Conservation (phyloP, 2,113 vertebrate genomes). For the Mixornis gularis region DNA sequence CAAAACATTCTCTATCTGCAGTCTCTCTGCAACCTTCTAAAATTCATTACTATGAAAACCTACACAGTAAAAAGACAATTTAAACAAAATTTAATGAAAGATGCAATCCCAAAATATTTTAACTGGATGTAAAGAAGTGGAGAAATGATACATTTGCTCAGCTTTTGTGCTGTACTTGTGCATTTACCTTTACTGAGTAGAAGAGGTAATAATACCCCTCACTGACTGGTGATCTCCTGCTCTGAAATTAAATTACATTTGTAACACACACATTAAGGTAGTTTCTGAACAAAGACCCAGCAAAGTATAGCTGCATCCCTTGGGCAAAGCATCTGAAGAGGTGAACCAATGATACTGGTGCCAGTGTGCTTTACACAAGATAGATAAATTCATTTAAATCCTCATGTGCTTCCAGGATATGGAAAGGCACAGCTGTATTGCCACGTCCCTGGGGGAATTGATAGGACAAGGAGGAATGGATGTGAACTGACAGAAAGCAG, state of each 20-base stretch:
- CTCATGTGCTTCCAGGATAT: background rate
- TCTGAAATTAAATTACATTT: background rate
- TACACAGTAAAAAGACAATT: background rate
- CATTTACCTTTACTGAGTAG: background rate
- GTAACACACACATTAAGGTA: background rate
- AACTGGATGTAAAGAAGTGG: background rate
- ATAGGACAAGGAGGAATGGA: background rate
- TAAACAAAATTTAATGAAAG: background rate
- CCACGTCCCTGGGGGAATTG: background rate
- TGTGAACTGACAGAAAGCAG: background rate
- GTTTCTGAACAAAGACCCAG: background rate
- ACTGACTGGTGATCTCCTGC: background rate
- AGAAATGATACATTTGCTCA: background rate
- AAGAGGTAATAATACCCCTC: background rate
- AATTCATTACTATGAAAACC: background rate
- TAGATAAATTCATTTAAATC: background rate
- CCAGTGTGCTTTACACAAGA: accelerated
- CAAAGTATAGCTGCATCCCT: background rate
- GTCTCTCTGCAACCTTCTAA: background rate
- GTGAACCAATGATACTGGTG: background rate
- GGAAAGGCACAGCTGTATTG: background rate
- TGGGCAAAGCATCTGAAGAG: background rate
- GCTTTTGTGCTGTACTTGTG: background rate
- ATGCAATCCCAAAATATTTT: background rate
- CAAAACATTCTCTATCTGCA: background rate